Percentiles rank a stretch among this genome's conserved stretches.
phyloP scores from a whole-genome alignment of 2,888 invertebrate genomes.

The Apodemia hepburni region DNA sequence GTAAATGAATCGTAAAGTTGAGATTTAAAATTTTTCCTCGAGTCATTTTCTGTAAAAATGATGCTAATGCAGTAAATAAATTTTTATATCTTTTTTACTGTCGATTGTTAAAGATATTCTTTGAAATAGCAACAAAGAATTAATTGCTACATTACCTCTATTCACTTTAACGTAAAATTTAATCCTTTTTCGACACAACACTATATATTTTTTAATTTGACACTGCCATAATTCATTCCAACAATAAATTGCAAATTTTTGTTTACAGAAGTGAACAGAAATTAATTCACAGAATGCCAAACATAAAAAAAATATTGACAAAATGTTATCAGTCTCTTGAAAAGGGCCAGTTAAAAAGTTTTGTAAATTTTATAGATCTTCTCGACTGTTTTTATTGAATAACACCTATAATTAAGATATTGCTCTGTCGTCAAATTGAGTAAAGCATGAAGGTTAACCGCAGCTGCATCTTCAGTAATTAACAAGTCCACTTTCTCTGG shows the following conservation, averaged over 20 bases:
- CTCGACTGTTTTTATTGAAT: conserved; percentile 2
- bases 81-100: conserved; percentile 3
- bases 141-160: neutral
- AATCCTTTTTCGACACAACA: neutral
- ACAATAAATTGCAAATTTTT: neutral
- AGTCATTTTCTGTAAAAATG: neutral
- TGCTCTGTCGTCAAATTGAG: no score
- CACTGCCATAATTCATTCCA: neutral
- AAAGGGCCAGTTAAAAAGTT: neutral
- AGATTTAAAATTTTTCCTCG: neutral
- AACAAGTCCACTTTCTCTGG: no score
- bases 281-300: neutral
- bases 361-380: neutral
- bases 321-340: conserved; percentile 4
- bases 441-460: no score
- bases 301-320: neutral
- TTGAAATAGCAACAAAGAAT: neutral
- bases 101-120: neutral
- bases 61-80: neutral
- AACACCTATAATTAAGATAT: neutral
- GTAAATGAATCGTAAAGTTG: conserved; percentile 1
- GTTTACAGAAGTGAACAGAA: neutral
- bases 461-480: no score
- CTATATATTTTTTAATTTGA: conserved; percentile 1
- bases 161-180: conserved; percentile 1